Evolutionary conservation across 2,113 vertebrate genomes (phyloP).

Genomic region (Xiphophorus hellerii): DNA sequence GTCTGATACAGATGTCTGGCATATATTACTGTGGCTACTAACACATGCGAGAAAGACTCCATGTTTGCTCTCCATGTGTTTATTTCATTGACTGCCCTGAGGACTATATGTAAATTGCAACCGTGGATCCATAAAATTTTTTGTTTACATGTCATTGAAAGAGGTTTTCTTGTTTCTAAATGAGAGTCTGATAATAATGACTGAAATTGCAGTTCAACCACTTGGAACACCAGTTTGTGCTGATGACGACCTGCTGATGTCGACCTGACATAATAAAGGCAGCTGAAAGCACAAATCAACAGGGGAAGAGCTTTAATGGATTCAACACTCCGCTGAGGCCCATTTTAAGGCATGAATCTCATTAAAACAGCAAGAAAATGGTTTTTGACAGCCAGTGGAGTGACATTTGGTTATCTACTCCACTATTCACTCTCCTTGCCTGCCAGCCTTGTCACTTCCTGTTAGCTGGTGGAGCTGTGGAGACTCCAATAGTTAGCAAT

Average conservation of each 20-base stretch:
- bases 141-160: not conserved
- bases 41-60: not conserved
- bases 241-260: slow-evolving; percentile 62
- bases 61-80: not conserved
- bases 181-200: not conserved
- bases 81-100: not conserved
- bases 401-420: slow-evolving; percentile 70
- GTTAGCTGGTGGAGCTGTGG: slow-evolving; percentile 67
- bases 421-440: slow-evolving; percentile 63
- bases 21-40: not conserved
- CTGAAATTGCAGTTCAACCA: not conserved
- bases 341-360: slow-evolving; percentile 69
- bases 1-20: not conserved
- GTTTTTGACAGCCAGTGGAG: slow-evolving; percentile 65
- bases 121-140: not conserved
- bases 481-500: slow-evolving; percentile 55
- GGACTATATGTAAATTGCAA: not conserved
- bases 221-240: slow-evolving; percentile 6
- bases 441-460: slow-evolving; percentile 78
- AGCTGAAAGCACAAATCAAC: slow-evolving; percentile 55
- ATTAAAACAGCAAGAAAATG: slow-evolving; percentile 69
- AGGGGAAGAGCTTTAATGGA: slow-evolving; percentile 52
- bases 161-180: not conserved
- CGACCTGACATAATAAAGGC: slow-evolving; percentile 44
- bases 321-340: slow-evolving; percentile 42